Percentiles rank a stretch among this genome's conserved stretches.
Evolutionary conservation across 1,140 invertebrate genomes (phyloP).

Genomic region (Magallana ariakensis): DNA sequence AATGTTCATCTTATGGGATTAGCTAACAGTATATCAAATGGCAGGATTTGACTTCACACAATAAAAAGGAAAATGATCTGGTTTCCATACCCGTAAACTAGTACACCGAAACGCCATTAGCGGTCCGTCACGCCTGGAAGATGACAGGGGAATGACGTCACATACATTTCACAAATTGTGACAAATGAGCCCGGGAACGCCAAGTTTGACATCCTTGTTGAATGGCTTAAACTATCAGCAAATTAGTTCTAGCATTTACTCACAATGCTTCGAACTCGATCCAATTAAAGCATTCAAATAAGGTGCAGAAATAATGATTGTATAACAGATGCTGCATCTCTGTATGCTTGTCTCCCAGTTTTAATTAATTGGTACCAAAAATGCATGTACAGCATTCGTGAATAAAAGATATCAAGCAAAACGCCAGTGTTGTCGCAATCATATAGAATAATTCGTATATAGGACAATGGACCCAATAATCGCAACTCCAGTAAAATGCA

Average conservation of each 20-base stretch:
- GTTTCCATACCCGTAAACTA: neutral
- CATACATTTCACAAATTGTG: constrained; percentile 20
- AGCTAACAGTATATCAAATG: neutral
- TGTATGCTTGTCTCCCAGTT: no score
- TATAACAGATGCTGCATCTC: no score
- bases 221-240: constrained; percentile 12
- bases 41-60: neutral
- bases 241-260: neutral
- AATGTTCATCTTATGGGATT: constrained; percentile 17
- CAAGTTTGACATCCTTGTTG: constrained; percentile 20
- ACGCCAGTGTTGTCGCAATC: no score
- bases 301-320: neutral
- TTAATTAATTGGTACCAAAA: no score
- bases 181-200: constrained; percentile 23
- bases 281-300: neutral
- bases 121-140: constrained; percentile 1
- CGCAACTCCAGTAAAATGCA: no score
- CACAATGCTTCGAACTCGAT: neutral
- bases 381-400: no score
- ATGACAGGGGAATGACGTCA: constrained; percentile 26
- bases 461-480: no score
- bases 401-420: no score
- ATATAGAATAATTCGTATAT: no score
- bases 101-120: constrained; percentile 33
- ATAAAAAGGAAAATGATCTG: neutral